Percentiles rank a stretch among this genome's conserved stretches.
These are phyloP conservation scores for Oenanthe melanoleuca DNA, from an alignment of 2,113 vertebrate species.

Conservation along the genomic window DNA sequence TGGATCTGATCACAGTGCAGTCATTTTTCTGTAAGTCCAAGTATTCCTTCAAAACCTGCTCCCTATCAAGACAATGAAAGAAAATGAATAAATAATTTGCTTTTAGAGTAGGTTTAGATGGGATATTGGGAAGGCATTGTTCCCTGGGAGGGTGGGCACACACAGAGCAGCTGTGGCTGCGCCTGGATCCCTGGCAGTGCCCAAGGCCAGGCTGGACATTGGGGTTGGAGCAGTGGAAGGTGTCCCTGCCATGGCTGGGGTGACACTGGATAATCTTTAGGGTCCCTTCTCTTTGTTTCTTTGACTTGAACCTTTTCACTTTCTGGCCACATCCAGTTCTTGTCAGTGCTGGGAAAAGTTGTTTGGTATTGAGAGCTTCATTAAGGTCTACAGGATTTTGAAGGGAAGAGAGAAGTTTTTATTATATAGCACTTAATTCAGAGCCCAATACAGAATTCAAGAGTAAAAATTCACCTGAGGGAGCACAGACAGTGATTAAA, in stretches of 20 bases:
- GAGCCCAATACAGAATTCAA: not conserved
- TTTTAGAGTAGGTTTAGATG: not conserved
- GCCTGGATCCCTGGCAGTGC: not conserved
- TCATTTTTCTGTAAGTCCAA: not conserved
- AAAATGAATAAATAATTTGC: not conserved
- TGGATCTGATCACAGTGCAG: not conserved
- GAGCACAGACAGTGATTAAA: not conserved
- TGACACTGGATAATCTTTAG: not conserved
- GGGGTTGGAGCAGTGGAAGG: not conserved
- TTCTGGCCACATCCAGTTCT: not conserved
- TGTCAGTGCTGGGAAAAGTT: not conserved
- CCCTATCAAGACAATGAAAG: not conserved
- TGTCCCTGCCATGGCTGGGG: not conserved
- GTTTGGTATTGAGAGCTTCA: not conserved
- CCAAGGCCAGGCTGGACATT: not conserved
- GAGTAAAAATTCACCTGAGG: not conserved
- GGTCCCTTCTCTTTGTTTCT: not conserved
- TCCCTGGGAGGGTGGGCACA: not conserved
- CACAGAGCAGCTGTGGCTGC: not conserved
- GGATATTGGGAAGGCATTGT: rapidly evolving
- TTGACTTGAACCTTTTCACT: not conserved
- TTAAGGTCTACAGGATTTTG: not conserved
- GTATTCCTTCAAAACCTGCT: not conserved
- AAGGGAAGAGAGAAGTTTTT: not conserved
- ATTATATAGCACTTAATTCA: not conserved